Conservation (phyloP, 2,113 vertebrate species). For the Ctenodactylus gundi region DNA sequence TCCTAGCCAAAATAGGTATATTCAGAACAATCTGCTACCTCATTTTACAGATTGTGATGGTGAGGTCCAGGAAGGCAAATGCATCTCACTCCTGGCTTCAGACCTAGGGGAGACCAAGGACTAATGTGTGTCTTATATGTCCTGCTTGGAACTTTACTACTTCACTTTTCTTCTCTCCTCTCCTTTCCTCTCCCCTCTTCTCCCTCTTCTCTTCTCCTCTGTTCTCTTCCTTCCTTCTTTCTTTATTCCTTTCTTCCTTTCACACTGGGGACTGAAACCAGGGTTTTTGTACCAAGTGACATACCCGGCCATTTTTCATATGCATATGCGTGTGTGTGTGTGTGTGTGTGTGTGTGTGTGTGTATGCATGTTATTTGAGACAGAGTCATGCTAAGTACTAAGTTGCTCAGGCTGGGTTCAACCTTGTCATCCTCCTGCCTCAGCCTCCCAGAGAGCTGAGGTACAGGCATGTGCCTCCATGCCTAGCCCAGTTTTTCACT, state of each 20-base stretch:
- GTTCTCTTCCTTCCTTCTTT: no score
- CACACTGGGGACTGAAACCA: background rate
- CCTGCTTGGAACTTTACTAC: no score
- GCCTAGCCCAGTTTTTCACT: background rate
- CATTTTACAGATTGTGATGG: background rate
- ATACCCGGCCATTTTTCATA: background rate
- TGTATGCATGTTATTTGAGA: no score
- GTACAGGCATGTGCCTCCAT: background rate
- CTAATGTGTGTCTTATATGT: background rate
- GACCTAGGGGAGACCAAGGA: background rate
- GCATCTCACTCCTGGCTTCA: background rate
- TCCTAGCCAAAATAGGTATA: background rate
- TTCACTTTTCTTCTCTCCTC: background rate
- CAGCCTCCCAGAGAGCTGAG: background rate
- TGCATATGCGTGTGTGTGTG: no score
- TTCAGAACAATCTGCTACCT: background rate
- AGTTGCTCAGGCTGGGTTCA: background rate
- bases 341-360: no score
- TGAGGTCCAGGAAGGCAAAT: background rate
- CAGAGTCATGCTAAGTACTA: background rate
- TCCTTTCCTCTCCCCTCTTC: no score
- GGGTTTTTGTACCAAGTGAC: background rate
- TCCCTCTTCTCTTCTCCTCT: no score
- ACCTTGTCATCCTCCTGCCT: background rate
- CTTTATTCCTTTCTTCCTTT: no score